These are phyloP conservation scores for Helicoverpa armigera DNA, from an alignment of 1,140 invertebrate genomes.

Conservation along the genomic window DNA sequence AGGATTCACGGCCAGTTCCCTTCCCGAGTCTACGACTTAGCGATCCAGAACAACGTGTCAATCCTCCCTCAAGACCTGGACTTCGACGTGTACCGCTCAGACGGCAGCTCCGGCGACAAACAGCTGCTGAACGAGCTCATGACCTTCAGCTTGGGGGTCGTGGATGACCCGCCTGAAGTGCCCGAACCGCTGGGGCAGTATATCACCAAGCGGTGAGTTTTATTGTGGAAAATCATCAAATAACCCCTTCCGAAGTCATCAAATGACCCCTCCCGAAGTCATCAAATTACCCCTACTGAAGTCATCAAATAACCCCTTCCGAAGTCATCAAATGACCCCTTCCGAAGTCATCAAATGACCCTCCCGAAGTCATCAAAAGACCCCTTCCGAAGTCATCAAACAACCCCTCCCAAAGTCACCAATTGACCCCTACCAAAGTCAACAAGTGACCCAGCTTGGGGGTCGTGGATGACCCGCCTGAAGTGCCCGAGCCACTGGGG, in stretches of 20 bases:
- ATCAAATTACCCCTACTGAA: too few species aligned
- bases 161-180: conserved; percentile 49
- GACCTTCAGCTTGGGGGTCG: conserved; percentile 50
- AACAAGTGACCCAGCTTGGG: conserved; percentile 54
- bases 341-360: too few species aligned
- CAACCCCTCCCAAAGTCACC: too few species aligned
- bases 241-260: too few species aligned
- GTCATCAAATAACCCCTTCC: too few species aligned
- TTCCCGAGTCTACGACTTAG: conserved; percentile 65
- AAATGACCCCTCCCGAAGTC: too few species aligned
- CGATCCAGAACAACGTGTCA: conserved; percentile 63
- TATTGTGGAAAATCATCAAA: too few species aligned
- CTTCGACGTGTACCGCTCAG: conserved; percentile 62
- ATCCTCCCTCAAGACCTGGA: conserved; percentile 61
- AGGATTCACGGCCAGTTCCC: conserved; percentile 73
- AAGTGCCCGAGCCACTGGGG: conserved; percentile 58
- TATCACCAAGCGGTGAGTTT: conserved; percentile 65
- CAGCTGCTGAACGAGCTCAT: conserved; percentile 59
- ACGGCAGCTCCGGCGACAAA: conserved; percentile 55
- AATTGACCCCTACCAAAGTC: too few species aligned
- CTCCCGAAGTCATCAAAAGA: too few species aligned
- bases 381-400: too few species aligned
- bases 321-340: too few species aligned
- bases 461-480: conserved; percentile 47
- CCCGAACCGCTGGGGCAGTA: conserved; percentile 63